Evolutionary conservation across 92 coral and sea anemone species (phyloP), one percentile per base, ranked within the genome.

Genomic region (Diadumene lineata): DNA sequence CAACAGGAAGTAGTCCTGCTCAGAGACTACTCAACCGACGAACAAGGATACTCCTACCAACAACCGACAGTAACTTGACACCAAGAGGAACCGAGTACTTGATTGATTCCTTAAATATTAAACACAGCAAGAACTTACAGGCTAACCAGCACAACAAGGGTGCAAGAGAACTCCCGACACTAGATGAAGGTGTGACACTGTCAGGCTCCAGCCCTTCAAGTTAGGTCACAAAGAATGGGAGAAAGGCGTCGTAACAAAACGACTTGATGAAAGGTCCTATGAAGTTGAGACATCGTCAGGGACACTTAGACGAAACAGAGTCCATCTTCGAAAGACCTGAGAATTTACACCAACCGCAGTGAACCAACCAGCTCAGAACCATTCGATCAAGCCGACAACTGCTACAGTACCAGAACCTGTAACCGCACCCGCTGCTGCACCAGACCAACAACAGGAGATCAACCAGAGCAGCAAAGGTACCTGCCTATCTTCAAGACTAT

Each of bases 191-290:
- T 1, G n/a, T n/a, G 63, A 46, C 19, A 50, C 65, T 23, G 65
- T 69, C 34, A 60, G 74, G 16, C 50, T 70, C 34, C 50, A 70
- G 22, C 75, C 64, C 17, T 70, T 22, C 75, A 70, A 50, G 44
- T 21, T 50, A 23, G 75, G 75, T 33, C 38, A 70, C 33, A 70
- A 50, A 28, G 75, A 25, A 28, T 70, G 75, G 62, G 26, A 70
- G 38, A 70, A 70, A 30, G 75, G 58, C 0, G 61, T 70, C 17
- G 75, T 70, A 50, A 70, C 22, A 29, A 50, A 51, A 63, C 28
- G 75, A 50, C 75, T 70, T n/a, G 75, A 70, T 34, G 75, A 70
- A 50, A 70, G 75, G 53, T 70, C 64, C 4, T 70, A 70, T 50
- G 60, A 70, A 48, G 58, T 70, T 1, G 48, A 70, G 51, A 38